These are phyloP conservation scores for Poecilia picta DNA, from an alignment of 2,797 vertebrate species.

Conservation along the genomic window DNA sequence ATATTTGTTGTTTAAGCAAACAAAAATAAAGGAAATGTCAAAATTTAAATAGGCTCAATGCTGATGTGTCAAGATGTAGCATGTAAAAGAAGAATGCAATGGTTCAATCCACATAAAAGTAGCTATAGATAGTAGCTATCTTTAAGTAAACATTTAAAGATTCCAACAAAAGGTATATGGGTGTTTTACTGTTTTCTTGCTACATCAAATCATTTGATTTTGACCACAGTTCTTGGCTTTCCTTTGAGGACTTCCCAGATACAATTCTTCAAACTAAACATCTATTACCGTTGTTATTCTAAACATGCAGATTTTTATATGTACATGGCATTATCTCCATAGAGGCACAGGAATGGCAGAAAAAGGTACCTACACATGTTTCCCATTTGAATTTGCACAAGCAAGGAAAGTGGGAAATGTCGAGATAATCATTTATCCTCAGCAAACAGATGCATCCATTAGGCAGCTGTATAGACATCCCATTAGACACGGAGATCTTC, in stretches of 20 bases:
- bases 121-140: neutral
- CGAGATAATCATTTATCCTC: conserved; percentile 36
- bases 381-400: neutral
- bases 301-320: conserved; percentile 35
- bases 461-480: conserved; percentile 40
- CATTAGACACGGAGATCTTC: conserved; percentile 42
- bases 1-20: neutral
- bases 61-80: neutral
- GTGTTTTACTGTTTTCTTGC: neutral
- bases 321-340: conserved; percentile 5
- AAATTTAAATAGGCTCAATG: neutral
- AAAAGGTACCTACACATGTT: neutral
- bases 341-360: neutral
- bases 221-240: neutral
- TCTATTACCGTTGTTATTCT: conserved; percentile 74
- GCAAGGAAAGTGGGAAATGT: neutral
- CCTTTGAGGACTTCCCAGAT: neutral
- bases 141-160: neutral
- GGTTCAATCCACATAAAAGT: neutral
- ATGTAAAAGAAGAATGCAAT: neutral
- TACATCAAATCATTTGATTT: neutral
- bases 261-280: conserved; percentile 68
- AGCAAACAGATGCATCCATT: conserved; percentile 50
- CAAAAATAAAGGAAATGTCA: neutral
- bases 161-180: neutral